Evolutionary conservation across 2,797 vertebrate genomes (phyloP), one percentile per base, ranked within the genome.

Genomic region (Euphonia xanthogaster): DNA sequence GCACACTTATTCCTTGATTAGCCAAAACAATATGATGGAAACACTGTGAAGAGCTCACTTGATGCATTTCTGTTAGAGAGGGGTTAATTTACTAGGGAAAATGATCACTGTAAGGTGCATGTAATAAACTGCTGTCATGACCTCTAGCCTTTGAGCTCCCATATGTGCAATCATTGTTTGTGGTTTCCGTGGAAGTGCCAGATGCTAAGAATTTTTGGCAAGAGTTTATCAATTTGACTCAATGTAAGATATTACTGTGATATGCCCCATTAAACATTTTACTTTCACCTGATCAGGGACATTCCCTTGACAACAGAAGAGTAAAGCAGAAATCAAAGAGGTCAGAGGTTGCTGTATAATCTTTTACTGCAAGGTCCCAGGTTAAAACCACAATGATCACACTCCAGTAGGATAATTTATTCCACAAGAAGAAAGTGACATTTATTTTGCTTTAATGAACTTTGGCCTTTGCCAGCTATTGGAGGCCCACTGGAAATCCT

Each of bases 61-160:
- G 92, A 94, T 80, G 88, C 72, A 22, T 60, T 92, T 94, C 42
- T 80, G 70, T 70, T 57, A 71, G 90, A 88, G 55, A 67, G 55
- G 66, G 95, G 96, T 90, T 95, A 90, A 96, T 88, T 88, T 94
- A 81, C 66, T 88, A 88, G 61, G 85, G 92, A 93, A 94, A 95
- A 96, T 86, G 74, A 97, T 96, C 95, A 96, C 96, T 96, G 93
- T 88, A 96, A 94, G 97, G 94, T 93, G 91, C 90, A 95, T 89
- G 93, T 96, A 98, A 98, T 97, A 98, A 98, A 97, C 96, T 96
- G 97, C 95, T 92, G 90, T 87, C 94, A 53, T 94, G 97, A 98
- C 97, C 97, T 96, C 94, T 96, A 62, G 89, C 93, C 96, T 95
- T 82, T 54, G 33, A 81, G 75, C 66, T 97, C 97, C 96, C 97